Evolutionary conservation across 2,797 vertebrate genomes (phyloP).

Genomic region (Trachurus trachurus): DNA sequence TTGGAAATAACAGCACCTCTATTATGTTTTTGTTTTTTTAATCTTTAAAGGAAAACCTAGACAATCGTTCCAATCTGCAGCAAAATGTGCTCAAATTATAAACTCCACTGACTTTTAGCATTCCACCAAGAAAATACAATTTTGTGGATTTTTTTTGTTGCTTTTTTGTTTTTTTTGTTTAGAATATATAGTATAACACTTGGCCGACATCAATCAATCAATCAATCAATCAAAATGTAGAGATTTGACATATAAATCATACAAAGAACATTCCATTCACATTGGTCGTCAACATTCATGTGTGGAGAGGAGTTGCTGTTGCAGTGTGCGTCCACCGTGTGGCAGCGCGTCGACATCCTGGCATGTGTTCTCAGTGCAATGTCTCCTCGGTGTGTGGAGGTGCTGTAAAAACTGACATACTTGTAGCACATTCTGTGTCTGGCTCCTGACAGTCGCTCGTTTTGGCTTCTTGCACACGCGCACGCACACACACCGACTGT

Average conservation of each 20-base stretch:
- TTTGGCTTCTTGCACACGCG: conserved; percentile 29
- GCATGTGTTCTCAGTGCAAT: conserved; percentile 50
- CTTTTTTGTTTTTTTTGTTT: conserved; percentile 14
- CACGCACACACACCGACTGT: not conserved
- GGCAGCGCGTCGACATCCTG: conserved; percentile 70
- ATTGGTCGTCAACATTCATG: conserved; percentile 51
- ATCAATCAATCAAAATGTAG: conserved; percentile 47
- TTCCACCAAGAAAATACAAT: conserved; percentile 70
- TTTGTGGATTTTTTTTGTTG: conserved; percentile 48
- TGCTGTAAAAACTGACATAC: conserved; percentile 42
- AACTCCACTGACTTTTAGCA: conserved; percentile 43
- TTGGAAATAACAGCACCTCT: conserved; percentile 73
- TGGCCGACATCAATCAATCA: conserved; percentile 5
- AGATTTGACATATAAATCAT: conserved; percentile 27
- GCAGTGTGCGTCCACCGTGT: conserved; percentile 75
- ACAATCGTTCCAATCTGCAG: conserved; percentile 40
- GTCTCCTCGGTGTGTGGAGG: conserved; percentile 32
- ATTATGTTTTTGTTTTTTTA: conserved; percentile 26
- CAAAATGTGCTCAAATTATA: conserved; percentile 37
- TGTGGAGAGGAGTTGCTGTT: conserved; percentile 50
- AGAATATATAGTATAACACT: conserved; percentile 33
- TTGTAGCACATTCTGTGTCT: conserved; percentile 41
- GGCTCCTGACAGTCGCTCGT: conserved; percentile 33
- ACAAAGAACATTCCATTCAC: conserved; percentile 52
- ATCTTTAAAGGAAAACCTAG: conserved; percentile 26